These are phyloP conservation scores for Rutilus rutilus DNA, from an alignment of 2,113 vertebrate species.

Conservation along the genomic window DNA sequence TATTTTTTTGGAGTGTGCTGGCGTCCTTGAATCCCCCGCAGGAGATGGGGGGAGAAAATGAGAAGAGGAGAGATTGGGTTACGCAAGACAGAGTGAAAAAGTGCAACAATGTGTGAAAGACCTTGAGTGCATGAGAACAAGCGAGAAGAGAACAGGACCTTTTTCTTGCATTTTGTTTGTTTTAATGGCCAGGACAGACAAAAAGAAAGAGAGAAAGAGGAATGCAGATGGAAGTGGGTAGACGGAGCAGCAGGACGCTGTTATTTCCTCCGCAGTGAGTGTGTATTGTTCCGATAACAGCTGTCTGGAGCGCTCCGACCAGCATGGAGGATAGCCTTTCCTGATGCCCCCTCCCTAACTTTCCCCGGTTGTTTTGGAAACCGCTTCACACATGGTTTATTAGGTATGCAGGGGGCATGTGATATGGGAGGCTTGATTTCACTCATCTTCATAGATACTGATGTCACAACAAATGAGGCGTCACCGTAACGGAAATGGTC, in stretches of 20 bases:
- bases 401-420: not conserved
- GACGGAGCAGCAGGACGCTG: slow-evolving; percentile 4
- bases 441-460: not conserved
- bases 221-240: slow-evolving; percentile 24
- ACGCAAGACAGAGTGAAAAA: slow-evolving; percentile 18
- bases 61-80: slow-evolving; percentile 23
- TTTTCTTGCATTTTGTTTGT: not conserved
- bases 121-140: not conserved
- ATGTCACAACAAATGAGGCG: not conserved
- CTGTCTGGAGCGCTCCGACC: slow-evolving; percentile 5
- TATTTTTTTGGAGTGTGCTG: slow-evolving; percentile 17
- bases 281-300: slow-evolving; percentile 42
- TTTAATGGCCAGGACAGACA: not conserved
- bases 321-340: not conserved
- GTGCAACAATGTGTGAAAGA: slow-evolving; percentile 20
- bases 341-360: slow-evolving; percentile 24
- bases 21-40: not conserved
- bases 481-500: not conserved
- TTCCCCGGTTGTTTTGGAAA: slow-evolving; percentile 50
- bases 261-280: slow-evolving; percentile 46
- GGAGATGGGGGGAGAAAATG: not conserved
- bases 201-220: not conserved
- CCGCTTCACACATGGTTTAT: slow-evolving; percentile 34
- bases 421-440: slow-evolving; percentile 28
- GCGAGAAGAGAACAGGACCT: not conserved